Base-by-base conservation (phyloP, 2,888 invertebrate genomes). In the Argyresthia goedartella region DNA sequence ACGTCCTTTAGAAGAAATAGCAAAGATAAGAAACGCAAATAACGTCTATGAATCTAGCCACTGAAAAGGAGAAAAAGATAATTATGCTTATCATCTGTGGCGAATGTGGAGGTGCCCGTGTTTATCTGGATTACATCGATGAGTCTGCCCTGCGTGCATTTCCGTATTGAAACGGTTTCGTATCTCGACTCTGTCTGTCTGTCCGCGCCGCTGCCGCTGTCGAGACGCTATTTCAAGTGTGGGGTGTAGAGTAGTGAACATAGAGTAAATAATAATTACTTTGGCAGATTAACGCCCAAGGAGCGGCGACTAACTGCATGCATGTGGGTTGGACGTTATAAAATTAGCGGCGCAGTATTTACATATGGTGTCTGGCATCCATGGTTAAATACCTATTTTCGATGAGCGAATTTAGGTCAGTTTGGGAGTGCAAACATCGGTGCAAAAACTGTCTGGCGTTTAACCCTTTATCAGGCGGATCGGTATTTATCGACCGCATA, bases 101-200 rank as follows among this genome's bases (percentile, higher is more conserved):
- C 25, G 39, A 25, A 14, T 34, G 10, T 25, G 45, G 52, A 33
- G 51, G 52, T 50, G 47, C 51, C 48, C 48, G 49, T 46, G 52
- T 57, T 57, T 57, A 62, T 64, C 62, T 64, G 60, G 60, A 59
- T 60, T 62, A 60, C 60, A 61, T 64, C 57, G 59, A 64, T 63
- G 65, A 59, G 60, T 59, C 59, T 13, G 25, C 15, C 52, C 59
- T n/a, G 33, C 52, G 53, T 36, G 60, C 62, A 62, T 64, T 67
- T 69, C 63, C 64, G 66, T 60, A 56, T 59, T 62, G 60, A 59
- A 55, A 52, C 54, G 59, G 57, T 61, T 63, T 60, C 58, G 52
- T 58, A 66, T 69, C 67, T 67, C 67, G 61, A 55, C 60, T 55
- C 59, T 60, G 68, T 66, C 69, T 65, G 60, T 59, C 55, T 48